Evolutionary conservation across 2,797 vertebrate species (phyloP), one percentile per base, ranked within the genome.

Genomic region (Cygnus olor): DNA sequence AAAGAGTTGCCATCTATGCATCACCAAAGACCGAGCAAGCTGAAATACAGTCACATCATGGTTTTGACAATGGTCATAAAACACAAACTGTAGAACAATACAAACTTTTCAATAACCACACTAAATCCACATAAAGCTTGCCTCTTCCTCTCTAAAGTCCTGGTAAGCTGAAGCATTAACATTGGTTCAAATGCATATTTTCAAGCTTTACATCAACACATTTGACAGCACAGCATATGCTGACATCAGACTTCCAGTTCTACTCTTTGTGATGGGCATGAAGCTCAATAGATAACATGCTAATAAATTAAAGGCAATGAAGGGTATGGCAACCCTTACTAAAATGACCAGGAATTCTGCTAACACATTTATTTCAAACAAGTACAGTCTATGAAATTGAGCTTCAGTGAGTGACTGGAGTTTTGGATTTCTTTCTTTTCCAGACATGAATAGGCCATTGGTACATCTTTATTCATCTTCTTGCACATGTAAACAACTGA

Each of bases 41-140:
- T 89, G 51, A 60, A 60, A 70, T 18, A 14, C 36, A 84, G 56
- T 87, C 74, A 53, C 54, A 38, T 74, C 51, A 61, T 0, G 0
- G 34, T 57, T 91, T 95, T 91, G 63, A 71, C 71, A 82, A 25
- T 42, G 58, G 85, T 81, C 70, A 61, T 94, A 88, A 94, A 95
- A 71, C 40, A 81, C 57, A 84, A 91, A n/a, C 24, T 47, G 7
- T 78, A 74, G 68, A 94, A 78, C 28, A 60, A 28, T 60, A 38
- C 4, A 7, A 61, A 30, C 30, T 91, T 74, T 79, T 88, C 82
- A 61, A 3, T 25, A 85, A 64, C 51, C 58, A 69, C 24, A 14
- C 28, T 79, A 87, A 95, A 94, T 84, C 65, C 24, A 56, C 17
- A 12, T 70, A 65, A 63, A 80, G 15, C 64, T 92, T 94, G 34